Conservation (phyloP, 2,113 vertebrate species). For the Gallinago jamesoni region DNA sequence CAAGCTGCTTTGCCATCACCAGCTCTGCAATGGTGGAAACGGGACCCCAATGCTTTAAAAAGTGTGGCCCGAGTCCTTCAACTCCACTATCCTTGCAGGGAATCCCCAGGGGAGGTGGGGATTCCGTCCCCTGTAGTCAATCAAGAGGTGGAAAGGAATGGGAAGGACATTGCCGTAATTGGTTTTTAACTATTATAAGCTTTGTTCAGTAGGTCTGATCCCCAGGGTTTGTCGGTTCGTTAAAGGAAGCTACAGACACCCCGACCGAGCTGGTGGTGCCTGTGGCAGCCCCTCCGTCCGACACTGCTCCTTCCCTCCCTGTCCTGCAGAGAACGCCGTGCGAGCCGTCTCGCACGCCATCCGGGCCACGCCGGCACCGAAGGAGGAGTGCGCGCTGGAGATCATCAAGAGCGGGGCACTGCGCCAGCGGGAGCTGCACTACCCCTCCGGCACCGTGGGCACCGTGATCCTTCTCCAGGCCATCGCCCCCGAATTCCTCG, state of each 20-base stretch:
- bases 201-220: background rate
- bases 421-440: conserved; percentile 69
- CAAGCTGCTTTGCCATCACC: background rate
- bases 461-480: background rate
- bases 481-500: conserved; percentile 50
- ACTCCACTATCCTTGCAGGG: background rate
- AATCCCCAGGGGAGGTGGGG: background rate
- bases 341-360: background rate
- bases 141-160: background rate
- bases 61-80: rapidly evolving
- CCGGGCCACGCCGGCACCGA: background rate
- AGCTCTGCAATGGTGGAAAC: rapidly evolving
- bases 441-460: rapidly evolving
- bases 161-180: rapidly evolving
- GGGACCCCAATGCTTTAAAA: rapidly evolving
- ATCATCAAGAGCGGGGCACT: conserved; percentile 72
- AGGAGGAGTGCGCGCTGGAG: conserved; percentile 77
- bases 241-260: background rate
- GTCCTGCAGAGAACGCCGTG: conserved; percentile 62
- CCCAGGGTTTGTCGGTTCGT: rapidly evolving
- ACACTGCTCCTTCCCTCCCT: background rate
- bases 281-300: background rate
- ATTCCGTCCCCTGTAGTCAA: background rate
- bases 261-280: rapidly evolving
- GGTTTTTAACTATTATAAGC: background rate